Conservation (phyloP, 2,888 invertebrate genomes). For the Mythimna pallens region DNA sequence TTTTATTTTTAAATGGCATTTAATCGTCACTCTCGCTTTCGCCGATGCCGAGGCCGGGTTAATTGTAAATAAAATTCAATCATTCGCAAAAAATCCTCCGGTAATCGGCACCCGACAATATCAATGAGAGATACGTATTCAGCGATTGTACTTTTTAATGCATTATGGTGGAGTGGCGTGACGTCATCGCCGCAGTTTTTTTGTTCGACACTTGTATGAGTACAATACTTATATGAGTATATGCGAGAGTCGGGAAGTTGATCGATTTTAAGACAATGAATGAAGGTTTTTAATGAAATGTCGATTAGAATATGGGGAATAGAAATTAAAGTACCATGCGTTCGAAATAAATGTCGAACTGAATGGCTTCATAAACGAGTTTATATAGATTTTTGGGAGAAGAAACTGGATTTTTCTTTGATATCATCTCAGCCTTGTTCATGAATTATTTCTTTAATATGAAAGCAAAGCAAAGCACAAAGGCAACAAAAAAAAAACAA, state of each 20-base stretch:
- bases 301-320: constrained; percentile 16
- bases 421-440: background rate
- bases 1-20: constrained; percentile 90
- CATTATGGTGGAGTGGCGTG: constrained; percentile 65
- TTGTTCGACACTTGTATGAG: constrained; percentile 58
- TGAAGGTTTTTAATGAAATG: constrained; percentile 29
- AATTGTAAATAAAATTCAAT: constrained; percentile 91
- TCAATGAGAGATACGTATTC: constrained; percentile 84
- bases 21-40: constrained; percentile 90
- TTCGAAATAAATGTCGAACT: background rate
- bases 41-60: constrained; percentile 83
- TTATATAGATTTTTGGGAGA: no score
- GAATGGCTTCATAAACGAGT: background rate
- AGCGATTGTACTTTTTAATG: constrained; percentile 73
- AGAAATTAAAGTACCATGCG: background rate
- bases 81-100: constrained; percentile 88
- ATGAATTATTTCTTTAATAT: background rate
- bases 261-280: constrained; percentile 54
- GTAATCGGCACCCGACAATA: constrained; percentile 86
- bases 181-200: constrained; percentile 65
- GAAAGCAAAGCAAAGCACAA: background rate
- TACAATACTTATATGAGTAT: constrained; percentile 43
- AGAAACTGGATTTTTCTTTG: background rate
- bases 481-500: background rate
- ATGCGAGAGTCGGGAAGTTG: constrained; percentile 20